Base-by-base conservation (phyloP, 2,113 vertebrate species). In the Symphodus melops region DNA sequence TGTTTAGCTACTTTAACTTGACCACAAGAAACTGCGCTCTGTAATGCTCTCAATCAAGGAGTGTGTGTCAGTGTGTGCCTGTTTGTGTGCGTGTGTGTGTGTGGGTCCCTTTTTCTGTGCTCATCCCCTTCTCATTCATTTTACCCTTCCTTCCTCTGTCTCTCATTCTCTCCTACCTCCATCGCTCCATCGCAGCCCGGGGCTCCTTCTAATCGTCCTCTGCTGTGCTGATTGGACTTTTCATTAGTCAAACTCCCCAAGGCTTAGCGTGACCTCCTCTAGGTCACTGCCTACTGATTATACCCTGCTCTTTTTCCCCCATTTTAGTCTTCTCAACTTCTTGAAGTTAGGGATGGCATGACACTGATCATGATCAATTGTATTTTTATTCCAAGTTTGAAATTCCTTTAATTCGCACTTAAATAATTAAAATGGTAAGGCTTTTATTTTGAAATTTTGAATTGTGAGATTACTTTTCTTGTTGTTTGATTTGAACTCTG, bases 281-380 rank as follows among this genome's bases (percentile, higher is more conserved):
- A 91, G 92, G 91, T 93, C 91, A 92, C 85, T 87, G 90, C 89
- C 74, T 84, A 77, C 92, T 93, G 91, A 93, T 92, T 92, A 89
- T 90, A 86, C 63, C 79, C 68, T 71, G 48, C 39, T 85, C 48
- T 72, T n/a, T 86, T 68, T 60, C 72, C 51, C 52, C 60, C 23
- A 3, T 51, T 51, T 51, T 51, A n/a, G 48, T 51, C 48, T 75
- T 63, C 65, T 84, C 87, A 75, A 56, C 65, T 79, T 67, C 67
- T 77, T 75, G 68, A 84, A 78, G 78, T 19, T 75, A 72, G 25
- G 49, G 63, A 81, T 41, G 77, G 83, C 67, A 71, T 12, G 85
- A 87, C 82, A 82, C 28, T 33, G 28, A 33, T 4, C 28, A 5
- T 5, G 28, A 33, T 33, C 28, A 33, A 33, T 33, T 33, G 28